Evolutionary conservation across 2,797 vertebrate species (phyloP).

Genomic region (Scolopax bukidnonensis): DNA sequence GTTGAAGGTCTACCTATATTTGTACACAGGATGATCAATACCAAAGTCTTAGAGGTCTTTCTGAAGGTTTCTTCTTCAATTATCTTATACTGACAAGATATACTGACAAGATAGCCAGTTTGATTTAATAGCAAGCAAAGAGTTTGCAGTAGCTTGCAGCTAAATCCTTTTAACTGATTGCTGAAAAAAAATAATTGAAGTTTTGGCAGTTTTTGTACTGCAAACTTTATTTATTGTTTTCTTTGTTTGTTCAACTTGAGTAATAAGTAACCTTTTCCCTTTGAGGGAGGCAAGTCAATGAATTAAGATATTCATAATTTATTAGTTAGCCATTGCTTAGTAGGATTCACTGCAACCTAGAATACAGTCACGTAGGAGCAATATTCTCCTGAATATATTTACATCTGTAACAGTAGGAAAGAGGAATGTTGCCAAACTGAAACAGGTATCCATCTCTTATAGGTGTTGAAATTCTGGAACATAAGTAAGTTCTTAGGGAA

Average conservation of each 20-base stretch:
- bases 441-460: not conserved
- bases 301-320: not conserved
- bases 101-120: not conserved
- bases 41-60: not conserved
- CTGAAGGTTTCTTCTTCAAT: not conserved
- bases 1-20: not conserved
- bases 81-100: not conserved
- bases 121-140: not conserved
- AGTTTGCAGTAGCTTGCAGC: not conserved
- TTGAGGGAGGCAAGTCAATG: not conserved
- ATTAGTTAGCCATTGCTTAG: not conserved
- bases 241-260: not conserved
- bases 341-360: not conserved
- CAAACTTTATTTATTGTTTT: not conserved
- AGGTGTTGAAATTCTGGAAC: not conserved
- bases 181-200: not conserved
- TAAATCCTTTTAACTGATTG: not conserved
- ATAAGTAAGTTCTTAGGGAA: not conserved
- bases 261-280: not conserved
- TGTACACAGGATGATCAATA: not conserved
- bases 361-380: not conserved
- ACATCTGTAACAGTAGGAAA: not conserved
- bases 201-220: not conserved
- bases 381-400: not conserved
- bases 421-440: not conserved